phyloP scores from a whole-genome alignment of 1,140 invertebrate species.

The Cyclina sinensis region DNA sequence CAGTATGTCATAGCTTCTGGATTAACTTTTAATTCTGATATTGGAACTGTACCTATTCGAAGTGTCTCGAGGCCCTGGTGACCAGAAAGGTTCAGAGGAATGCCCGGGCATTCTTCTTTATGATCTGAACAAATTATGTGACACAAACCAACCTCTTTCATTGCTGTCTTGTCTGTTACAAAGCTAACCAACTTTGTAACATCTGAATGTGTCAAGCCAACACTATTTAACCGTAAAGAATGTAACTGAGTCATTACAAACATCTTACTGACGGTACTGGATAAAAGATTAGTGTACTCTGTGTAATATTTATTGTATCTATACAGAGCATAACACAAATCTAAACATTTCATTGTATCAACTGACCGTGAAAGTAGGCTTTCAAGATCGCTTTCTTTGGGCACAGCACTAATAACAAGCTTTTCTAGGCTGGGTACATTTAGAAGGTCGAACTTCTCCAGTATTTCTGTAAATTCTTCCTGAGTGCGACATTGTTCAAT shows the following conservation, averaged over 20 bases:
- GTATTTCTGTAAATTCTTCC: neutral
- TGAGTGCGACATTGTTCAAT: neutral
- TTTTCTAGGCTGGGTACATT: neutral
- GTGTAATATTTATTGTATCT: neutral
- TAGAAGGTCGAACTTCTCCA: neutral
- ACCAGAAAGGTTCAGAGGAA: neutral
- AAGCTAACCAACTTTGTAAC: neutral
- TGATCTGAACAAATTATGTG: neutral
- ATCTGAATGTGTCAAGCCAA: conserved; percentile 1
- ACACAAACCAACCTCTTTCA: neutral
- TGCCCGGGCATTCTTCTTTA: neutral
- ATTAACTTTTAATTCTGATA: neutral
- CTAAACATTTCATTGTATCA: neutral
- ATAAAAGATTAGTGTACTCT: neutral
- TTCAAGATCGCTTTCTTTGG: neutral
- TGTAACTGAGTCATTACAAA: neutral
- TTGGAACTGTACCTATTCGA: neutral
- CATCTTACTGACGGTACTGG: neutral
- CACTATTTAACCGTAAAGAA: neutral
- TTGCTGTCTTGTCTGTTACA: neutral
- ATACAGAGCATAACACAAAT: neutral
- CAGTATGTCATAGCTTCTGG: neutral
- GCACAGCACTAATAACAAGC: neutral
- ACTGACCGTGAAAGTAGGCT: neutral
- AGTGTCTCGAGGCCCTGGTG: neutral